Conservation (phyloP, 2,797 vertebrate genomes). For the Sebastes taczanowskii region DNA sequence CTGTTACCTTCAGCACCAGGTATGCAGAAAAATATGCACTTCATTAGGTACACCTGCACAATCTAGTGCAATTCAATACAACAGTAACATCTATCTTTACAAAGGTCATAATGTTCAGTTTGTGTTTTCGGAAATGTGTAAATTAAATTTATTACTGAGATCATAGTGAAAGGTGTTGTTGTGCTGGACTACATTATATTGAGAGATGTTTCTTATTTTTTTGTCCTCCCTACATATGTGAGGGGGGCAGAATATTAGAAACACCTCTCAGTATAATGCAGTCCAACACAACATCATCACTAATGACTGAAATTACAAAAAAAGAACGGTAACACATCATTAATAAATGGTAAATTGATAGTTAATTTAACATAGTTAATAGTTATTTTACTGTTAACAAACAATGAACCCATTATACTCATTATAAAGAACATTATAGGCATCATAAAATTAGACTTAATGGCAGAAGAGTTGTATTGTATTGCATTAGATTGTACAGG, state of each 20-base stretch:
- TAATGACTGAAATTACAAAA: too few species aligned
- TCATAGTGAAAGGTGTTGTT: neutral
- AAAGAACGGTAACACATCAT: too few species aligned
- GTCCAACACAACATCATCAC: too few species aligned
- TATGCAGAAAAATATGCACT: too few species aligned
- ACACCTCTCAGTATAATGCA: neutral
- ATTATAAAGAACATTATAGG: neutral
- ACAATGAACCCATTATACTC: too few species aligned
- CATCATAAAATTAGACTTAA: neutral
- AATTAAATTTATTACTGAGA: neutral
- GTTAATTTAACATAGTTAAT: too few species aligned
- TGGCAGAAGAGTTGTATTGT: neutral
- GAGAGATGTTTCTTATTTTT: neutral
- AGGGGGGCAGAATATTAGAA: neutral
- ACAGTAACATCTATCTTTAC: neutral
- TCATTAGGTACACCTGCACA: too few species aligned
- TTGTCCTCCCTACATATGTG: neutral
- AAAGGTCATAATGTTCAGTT: neutral
- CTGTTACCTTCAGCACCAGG: neutral
- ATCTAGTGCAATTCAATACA: too few species aligned
- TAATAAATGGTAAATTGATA: too few species aligned
- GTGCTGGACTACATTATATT: neutral
- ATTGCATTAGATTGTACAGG: neutral
- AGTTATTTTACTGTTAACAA: too few species aligned
- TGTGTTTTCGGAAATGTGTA: neutral